Percentiles rank a stretch among this genome's conserved stretches.
phyloP scores from a whole-genome alignment of 2,113 vertebrate species.

The Apteryx mantelli region DNA sequence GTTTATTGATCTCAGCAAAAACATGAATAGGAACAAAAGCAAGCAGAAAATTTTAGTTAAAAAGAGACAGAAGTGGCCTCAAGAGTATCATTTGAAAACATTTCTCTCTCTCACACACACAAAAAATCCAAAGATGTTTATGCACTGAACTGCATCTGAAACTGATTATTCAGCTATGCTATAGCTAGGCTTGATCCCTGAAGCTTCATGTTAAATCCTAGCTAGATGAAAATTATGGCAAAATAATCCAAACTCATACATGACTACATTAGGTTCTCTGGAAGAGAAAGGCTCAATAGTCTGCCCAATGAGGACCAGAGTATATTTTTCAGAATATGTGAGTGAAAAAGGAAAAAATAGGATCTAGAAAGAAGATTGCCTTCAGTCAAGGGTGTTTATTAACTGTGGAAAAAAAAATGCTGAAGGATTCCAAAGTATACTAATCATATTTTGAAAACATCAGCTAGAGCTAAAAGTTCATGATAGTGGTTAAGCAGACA shows the following conservation, averaged over 20 bases:
- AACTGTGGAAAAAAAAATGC: neutral
- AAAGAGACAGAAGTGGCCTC: neutral
- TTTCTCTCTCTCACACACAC: neutral
- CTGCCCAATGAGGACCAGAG: neutral
- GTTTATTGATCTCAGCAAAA: neutral
- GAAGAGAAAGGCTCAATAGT: neutral
- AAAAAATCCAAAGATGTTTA: neutral
- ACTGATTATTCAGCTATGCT: neutral
- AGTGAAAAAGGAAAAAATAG: neutral
- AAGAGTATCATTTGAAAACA: neutral
- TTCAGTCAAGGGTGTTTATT: constrained; percentile 3
- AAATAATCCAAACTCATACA: neutral
- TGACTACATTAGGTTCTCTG: neutral
- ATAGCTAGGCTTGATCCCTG: neutral
- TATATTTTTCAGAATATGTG: neutral
- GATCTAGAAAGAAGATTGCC: neutral
- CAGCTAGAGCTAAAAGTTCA: neutral
- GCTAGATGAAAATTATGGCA: neutral
- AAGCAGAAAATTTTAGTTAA: neutral
- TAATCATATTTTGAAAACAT: neutral
- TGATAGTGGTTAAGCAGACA: neutral
- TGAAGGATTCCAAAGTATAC: neutral
- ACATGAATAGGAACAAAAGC: neutral
- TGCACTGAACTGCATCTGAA: neutral
- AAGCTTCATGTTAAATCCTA: neutral